phyloP scores from a whole-genome alignment of 2,797 vertebrate genomes.

The Sebastes flavidus region DNA sequence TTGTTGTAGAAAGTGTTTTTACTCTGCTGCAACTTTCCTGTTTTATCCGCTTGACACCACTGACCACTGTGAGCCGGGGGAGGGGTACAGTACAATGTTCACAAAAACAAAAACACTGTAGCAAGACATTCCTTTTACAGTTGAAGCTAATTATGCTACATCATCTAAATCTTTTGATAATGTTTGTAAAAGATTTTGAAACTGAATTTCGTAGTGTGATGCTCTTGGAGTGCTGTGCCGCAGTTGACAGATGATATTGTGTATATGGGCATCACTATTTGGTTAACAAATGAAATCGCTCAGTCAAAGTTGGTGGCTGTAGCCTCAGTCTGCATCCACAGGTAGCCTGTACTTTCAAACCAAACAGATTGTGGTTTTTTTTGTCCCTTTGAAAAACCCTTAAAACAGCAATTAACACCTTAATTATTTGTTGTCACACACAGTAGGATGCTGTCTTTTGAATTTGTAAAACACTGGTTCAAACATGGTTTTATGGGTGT shows the following conservation, averaged over 20 bases:
- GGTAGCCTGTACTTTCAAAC: constrained; percentile 12
- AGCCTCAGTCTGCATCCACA: constrained; percentile 31
- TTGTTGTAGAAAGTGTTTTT: constrained; percentile 17
- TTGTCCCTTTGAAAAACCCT: background rate
- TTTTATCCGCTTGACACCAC: constrained; percentile 33
- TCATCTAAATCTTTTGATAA: constrained; percentile 62
- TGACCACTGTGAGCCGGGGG: constrained; percentile 63
- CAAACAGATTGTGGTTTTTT: constrained; percentile 15
- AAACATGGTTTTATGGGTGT: constrained; percentile 5
- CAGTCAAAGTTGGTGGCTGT: constrained; percentile 25
- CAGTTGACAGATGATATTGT: constrained; percentile 16
- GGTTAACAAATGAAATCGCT: constrained; percentile 67
- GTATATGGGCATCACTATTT: constrained; percentile 43
- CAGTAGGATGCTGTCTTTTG: background rate
- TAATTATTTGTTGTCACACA: background rate
- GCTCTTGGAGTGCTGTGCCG: constrained; percentile 22
- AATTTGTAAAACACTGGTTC: constrained; percentile 29
- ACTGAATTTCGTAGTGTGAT: constrained; percentile 28
- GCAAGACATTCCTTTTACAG: constrained; percentile 36
- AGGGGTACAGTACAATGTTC: constrained; percentile 1
- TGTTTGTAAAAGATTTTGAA: constrained; percentile 68
- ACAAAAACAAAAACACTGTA: constrained; percentile 20
- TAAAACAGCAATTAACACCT: background rate
- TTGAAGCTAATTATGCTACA: background rate
- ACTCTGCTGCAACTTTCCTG: constrained; percentile 30